These are phyloP conservation scores for Otus sunia DNA, from an alignment of 2,113 vertebrate genomes.

Conservation along the genomic window DNA sequence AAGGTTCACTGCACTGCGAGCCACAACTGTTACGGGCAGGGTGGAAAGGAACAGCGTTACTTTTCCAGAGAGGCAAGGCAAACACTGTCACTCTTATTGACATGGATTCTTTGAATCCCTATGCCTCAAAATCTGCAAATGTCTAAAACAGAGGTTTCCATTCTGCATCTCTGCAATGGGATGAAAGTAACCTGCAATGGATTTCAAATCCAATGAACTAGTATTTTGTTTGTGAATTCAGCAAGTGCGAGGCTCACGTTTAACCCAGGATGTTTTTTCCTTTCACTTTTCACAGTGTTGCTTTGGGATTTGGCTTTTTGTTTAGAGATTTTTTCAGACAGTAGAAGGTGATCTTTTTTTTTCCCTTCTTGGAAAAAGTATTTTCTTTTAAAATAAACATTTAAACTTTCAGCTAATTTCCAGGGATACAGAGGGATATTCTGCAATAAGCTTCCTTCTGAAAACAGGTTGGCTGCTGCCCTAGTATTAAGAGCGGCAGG, in stretches of 20 bases:
- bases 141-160: neutral
- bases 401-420: slow-evolving; percentile 28
- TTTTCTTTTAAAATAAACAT: slow-evolving; percentile 16
- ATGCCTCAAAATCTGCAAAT: neutral
- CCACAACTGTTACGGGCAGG: accelerated
- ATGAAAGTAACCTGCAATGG: neutral
- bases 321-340: neutral
- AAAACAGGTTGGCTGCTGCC: slow-evolving; percentile 42
- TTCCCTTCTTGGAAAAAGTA: neutral
- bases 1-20: neutral
- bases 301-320: neutral
- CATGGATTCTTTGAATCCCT: neutral
- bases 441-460: slow-evolving; percentile 35
- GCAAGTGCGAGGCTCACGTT: neutral
- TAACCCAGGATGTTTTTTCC: neutral
- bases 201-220: neutral
- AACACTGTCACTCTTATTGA: neutral
- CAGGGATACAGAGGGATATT: neutral
- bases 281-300: neutral
- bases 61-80: neutral
- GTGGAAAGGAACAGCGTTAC: neutral
- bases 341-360: neutral
- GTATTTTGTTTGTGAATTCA: neutral
- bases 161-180: neutral
- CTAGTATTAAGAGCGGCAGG: neutral